phyloP scores from a whole-genome alignment of 92 coral and sea anemone genomes.

The Hydrozoanthus gracilis region DNA sequence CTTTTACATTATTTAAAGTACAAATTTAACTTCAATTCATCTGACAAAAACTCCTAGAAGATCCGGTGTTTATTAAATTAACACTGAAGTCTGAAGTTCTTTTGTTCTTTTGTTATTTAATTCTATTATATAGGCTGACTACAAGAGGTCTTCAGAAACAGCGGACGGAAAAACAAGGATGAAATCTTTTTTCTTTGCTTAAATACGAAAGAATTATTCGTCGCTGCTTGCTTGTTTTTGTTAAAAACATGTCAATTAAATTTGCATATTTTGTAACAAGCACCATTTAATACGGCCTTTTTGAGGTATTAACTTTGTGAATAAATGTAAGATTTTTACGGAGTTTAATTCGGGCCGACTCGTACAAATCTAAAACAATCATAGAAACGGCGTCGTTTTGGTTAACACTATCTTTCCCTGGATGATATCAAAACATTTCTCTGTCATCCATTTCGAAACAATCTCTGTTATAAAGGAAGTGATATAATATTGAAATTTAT shows the following conservation, averaged over 20 bases:
- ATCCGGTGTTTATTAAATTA: slow-evolving; percentile 1
- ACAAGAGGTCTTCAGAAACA: background rate
- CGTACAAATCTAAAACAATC: background rate
- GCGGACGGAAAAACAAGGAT: background rate
- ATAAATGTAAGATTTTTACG: background rate
- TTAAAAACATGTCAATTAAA: background rate
- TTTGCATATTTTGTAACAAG: background rate
- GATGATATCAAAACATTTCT: background rate
- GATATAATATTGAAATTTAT: slow-evolving; percentile 12
- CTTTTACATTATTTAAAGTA: background rate
- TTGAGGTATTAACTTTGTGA: background rate
- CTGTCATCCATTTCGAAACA: background rate
- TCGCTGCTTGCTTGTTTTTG: background rate
- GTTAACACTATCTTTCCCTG: background rate
- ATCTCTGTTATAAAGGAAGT: slow-evolving; percentile 30
- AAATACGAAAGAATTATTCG: background rate
- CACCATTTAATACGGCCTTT: background rate
- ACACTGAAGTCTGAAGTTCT: background rate
- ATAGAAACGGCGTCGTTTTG: background rate
- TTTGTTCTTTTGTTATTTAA: background rate
- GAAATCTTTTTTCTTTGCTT: background rate
- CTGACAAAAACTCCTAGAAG: slow-evolving; percentile 10
- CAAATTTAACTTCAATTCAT: slow-evolving; percentile 10
- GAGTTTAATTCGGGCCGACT: background rate
- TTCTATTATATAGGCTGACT: background rate